These are phyloP conservation scores for Cryptocheilus praepositus DNA, from an alignment of 2,888 invertebrate species.

Conservation along the genomic window DNA sequence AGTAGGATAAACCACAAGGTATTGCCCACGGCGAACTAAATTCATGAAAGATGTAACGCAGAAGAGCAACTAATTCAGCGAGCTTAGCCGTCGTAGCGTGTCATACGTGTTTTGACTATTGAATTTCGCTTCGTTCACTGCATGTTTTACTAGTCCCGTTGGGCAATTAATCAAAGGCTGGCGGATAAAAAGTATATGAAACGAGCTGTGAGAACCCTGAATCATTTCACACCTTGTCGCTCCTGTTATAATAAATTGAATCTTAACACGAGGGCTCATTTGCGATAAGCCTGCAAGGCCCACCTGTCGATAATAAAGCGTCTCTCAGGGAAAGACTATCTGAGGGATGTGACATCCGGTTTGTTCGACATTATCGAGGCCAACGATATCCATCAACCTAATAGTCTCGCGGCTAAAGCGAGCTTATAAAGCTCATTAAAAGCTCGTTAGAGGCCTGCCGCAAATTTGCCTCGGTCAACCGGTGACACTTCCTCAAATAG, in stretches of 20 bases:
- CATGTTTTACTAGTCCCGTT: too few relatives aligned
- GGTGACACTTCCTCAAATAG: slow-evolving; percentile 1
- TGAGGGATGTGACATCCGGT: slow-evolving; percentile 19
- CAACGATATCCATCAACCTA: slow-evolving; percentile 49
- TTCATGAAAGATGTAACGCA: too few relatives aligned
- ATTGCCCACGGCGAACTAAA: too few relatives aligned
- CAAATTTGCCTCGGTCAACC: slow-evolving; percentile 22
- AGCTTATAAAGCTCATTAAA: slow-evolving; percentile 60
- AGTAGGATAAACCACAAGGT: too few relatives aligned
- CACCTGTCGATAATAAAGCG: slow-evolving; percentile 20
- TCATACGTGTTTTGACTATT: too few relatives aligned
- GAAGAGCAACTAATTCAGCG: too few relatives aligned
- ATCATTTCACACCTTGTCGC: slow-evolving; percentile 6
- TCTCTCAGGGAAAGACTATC: slow-evolving; percentile 23
- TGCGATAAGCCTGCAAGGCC: slow-evolving; percentile 3
- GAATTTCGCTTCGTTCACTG: too few relatives aligned
- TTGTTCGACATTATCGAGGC: slow-evolving; percentile 43
- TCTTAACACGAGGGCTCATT: slow-evolving; percentile 20
- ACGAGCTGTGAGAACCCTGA: not conserved
- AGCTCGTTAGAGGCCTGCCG: slow-evolving; percentile 60
- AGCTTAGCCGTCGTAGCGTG: too few relatives aligned
- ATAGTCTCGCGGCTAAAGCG: slow-evolving; percentile 36
- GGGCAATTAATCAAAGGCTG: too few relatives aligned
- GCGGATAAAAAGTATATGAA: not conserved
- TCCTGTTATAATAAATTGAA: slow-evolving; percentile 26